Evolutionary conservation across 2,888 invertebrate genomes (phyloP), one percentile per base, ranked within the genome.

Genomic region (Anthoptus insignis): DNA sequence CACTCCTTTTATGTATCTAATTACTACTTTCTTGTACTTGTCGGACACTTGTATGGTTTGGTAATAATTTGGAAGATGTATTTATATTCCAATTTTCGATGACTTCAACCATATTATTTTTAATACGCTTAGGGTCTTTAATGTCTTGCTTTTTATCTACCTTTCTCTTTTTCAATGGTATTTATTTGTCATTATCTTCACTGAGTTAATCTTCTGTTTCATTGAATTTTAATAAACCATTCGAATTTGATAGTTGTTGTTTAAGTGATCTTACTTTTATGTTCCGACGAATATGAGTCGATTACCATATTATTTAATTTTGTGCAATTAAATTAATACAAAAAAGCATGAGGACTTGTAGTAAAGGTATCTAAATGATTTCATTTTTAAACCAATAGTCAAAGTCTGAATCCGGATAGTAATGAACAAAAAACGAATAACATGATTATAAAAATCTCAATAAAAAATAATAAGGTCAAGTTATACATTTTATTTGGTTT

Each of bases 111-210:
- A 37, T 27, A 56, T 49, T 63, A 54, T 56, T 54, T 54, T 49
- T 37, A 19, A n/a, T 27, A 27, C 32, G 47, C 37, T 37, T 49
- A 27, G 37, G 49, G 56, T 9, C 37, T 63, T 53, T 56, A 56
- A 49, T 27, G 19, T 39, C 19, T 22, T 47, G 47, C 56, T 63
- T 24, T 53, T 63, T 63, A 63, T 56, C 61, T 22, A 39, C 34
- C 63, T 63, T 63, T 63, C 63, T 56, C 63, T 63, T 56, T 13
- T 63, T 47, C 56, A 63, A 63, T 47, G 61, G 3, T 54, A 9
- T 32, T 45, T 47, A 45, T 45, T n/a, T 57, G 14, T 47, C n/a
- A 60, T 53, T 52, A 27, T 24, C 16, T 13, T 57, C 45, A 1
- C 14, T 3, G 19, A 39, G 32, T 60, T 60, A 45, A 53, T 53